Conservation (phyloP, 2,888 invertebrate species). For the Hirtodrosophila confusa region DNA sequence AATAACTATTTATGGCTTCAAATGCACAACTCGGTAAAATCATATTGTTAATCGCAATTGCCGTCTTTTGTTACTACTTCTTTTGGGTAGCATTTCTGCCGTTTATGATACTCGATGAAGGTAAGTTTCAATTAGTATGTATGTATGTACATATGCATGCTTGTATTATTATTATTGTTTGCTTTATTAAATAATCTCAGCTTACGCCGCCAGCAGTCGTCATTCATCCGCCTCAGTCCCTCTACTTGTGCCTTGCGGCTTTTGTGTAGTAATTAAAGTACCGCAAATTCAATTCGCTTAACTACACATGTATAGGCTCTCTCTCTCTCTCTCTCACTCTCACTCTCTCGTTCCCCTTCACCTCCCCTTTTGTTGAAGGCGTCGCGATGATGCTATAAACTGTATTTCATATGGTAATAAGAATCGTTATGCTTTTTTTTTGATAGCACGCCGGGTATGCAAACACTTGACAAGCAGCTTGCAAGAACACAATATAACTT, state of each 20-base stretch:
- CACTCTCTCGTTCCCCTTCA: too few relatives aligned
- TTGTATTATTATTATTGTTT: constrained; percentile 24
- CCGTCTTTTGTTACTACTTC: constrained; percentile 86
- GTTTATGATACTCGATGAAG: constrained; percentile 87
- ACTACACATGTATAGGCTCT: background rate
- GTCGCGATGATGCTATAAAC: constrained; percentile 9
- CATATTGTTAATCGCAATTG: constrained; percentile 85
- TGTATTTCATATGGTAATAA: constrained; percentile 16
- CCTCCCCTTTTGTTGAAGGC: background rate
- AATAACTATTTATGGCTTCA: constrained; percentile 85
- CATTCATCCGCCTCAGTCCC: background rate
- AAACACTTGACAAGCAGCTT: background rate
- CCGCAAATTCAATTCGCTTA: constrained; percentile 53
- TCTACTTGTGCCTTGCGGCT: constrained; percentile 36
- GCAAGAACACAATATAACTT: too few relatives aligned
- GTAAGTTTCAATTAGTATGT: constrained; percentile 78
- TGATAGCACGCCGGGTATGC: constrained; percentile 2
- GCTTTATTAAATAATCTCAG: constrained; percentile 68
- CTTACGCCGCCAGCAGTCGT: constrained; percentile 17
- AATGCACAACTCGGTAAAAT: constrained; percentile 87
- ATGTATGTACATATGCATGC: too few relatives aligned
- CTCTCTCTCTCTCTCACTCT: background rate
- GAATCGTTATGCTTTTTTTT: constrained; percentile 6
- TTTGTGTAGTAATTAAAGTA: constrained; percentile 72
- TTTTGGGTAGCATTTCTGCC: constrained; percentile 89